These are phyloP conservation scores for Pardalotus punctatus DNA, from an alignment of 2,113 vertebrate species.

Conservation along the genomic window DNA sequence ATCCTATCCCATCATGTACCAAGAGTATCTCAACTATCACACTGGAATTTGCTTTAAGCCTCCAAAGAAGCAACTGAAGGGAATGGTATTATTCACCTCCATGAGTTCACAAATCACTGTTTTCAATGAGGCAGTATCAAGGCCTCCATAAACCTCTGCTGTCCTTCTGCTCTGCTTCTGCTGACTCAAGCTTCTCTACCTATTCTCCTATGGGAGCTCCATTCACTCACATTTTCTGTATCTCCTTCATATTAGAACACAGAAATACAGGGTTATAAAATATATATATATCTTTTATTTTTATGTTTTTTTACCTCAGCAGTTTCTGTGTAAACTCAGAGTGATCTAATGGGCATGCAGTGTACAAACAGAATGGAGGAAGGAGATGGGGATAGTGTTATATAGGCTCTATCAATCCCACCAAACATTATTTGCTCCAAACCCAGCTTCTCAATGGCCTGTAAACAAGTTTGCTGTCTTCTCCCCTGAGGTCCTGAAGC, in stretches of 20 bases:
- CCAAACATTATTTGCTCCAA: background rate
- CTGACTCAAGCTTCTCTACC: constrained; percentile 12
- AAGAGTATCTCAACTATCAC: background rate
- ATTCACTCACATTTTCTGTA: background rate
- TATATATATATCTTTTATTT: background rate
- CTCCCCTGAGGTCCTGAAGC: background rate
- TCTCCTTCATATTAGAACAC: background rate
- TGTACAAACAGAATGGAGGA: background rate
- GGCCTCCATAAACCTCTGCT: constrained; percentile 17
- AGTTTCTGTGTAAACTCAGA: background rate
- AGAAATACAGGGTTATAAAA: background rate
- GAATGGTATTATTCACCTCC: constrained; percentile 5
- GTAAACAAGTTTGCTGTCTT: constrained; percentile 9
- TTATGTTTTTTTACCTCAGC: background rate
- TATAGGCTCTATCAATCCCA: background rate
- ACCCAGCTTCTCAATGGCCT: background rate
- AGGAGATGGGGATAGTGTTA: background rate
- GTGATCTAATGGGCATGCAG: background rate
- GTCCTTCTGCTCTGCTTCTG: background rate
- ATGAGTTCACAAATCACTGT: background rate
- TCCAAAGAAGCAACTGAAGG: background rate
- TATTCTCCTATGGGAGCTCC: background rate
- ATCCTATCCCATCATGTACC: background rate
- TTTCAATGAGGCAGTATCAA: background rate
- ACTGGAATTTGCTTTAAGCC: background rate